Base-by-base conservation (phyloP, 1,140 invertebrate species). In the Penaeus japonicus region DNA sequence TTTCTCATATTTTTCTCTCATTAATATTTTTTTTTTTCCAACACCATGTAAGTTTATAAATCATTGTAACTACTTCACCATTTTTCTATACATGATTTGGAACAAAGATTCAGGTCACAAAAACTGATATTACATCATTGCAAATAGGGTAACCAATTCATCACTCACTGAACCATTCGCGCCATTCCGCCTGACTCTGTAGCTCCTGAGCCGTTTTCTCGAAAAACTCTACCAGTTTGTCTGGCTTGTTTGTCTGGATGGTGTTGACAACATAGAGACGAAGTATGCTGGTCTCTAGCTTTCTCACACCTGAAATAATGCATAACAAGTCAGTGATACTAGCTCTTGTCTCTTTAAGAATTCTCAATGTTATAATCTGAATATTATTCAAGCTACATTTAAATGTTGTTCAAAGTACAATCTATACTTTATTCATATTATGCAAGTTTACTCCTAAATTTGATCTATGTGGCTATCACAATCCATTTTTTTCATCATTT, bases 101-200 rank as follows among this genome's bases (percentile, higher is more conserved):
- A 4, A 47, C 47, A 5, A 47, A 47, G 15, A 47, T 7, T 1
- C 10, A 47, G 47, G 15, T 47, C 0, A 47, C 1, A 20, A 27
- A 22, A 82, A 30, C 20, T 53, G 55, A 59, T 30, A 47, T 7
- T 39, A 20, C 1, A 22, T 57, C 2, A 24, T 22, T 10, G 1
- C 30, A 32, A n/a, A 84, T n/a, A 7, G 3, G 12, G 5, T 1
- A 53, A 73, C 35, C 20, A n/a, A 39, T 89, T 27, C 70, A 62
- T 55, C 78, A 93, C 95, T 94, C 95, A 99, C 97, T 96, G 94
- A 99, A 99, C 98, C 98, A 99, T 91, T 99, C 98, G 92, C 96
- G 98, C 97, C 98, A 99, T 92, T 98, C 97, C 82, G 94, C 94
- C 92, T 98, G 97, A 84, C 95, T 96, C 92, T 98, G 97, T 39